Evolutionary conservation across 2,888 invertebrate genomes (phyloP).

Genomic region (Stenoptilia bipunctidactyla): DNA sequence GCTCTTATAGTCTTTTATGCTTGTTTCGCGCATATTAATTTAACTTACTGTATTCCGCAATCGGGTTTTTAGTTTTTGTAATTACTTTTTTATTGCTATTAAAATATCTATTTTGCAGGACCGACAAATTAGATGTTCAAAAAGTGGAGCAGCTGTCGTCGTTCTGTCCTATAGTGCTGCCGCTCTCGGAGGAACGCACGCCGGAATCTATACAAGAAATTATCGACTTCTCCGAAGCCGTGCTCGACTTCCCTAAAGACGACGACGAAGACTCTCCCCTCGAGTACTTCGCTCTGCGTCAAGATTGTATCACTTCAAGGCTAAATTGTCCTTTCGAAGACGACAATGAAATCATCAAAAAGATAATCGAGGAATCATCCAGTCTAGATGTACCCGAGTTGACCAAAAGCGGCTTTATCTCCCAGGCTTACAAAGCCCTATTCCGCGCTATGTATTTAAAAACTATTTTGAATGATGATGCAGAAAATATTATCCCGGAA

Average conservation of each 20-base stretch:
- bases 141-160: constrained; percentile 29
- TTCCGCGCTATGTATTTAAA: background rate
- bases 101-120: no score
- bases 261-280: constrained; percentile 12
- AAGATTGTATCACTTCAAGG: constrained; percentile 24
- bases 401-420: constrained; percentile 19
- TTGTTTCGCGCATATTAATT: no score
- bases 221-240: background rate
- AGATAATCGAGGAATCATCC: constrained; percentile 17
- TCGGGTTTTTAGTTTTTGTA: no score
- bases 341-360: constrained; percentile 20
- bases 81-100: no score
- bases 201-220: background rate
- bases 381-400: constrained; percentile 17
- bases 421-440: constrained; percentile 15
- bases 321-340: constrained; percentile 35
- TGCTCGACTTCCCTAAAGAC: constrained; percentile 10
- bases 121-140: constrained; percentile 18
- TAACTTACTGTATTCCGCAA: no score
- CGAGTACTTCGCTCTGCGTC: constrained; percentile 23
- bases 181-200: background rate
- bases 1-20: no score
- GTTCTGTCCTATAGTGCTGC: constrained; percentile 26
- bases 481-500: background rate
- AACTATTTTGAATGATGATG: background rate